A percentile compares a stretch with the other conserved stretches of the same genome.
Evolutionary conservation across 1,140 invertebrate species (phyloP).

Genomic region (Cataglyphis hispanica): DNA sequence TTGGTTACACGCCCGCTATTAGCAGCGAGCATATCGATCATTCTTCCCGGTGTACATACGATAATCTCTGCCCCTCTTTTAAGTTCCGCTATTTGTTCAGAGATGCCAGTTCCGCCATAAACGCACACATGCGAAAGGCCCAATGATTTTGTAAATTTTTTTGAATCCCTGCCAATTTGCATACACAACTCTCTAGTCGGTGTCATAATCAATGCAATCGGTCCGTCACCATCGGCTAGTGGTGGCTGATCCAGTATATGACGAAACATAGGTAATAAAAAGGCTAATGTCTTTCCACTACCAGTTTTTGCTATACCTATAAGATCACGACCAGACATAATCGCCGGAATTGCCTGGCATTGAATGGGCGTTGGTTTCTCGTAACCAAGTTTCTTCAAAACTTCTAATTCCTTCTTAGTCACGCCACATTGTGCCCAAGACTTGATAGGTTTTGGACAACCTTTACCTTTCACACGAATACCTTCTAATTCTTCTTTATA

Average conservation of each 20-base stretch:
- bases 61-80: conserved; percentile 99
- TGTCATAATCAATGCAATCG: conserved; percentile 98
- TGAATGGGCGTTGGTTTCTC: conserved; percentile 99
- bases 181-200: conserved; percentile 99
- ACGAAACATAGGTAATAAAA: conserved; percentile 99
- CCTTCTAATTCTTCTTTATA: conserved; percentile 95
- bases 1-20: conserved; percentile 99
- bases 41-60: conserved; percentile 99
- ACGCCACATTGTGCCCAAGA: conserved; percentile 99
- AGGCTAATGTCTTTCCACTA: conserved; percentile 99
- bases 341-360: conserved; percentile 98
- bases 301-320: conserved; percentile 99
- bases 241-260: conserved; percentile 98
- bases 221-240: conserved; percentile 98
- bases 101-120: conserved; percentile 99
- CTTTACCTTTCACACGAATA: conserved; percentile 94
- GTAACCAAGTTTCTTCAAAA: conserved; percentile 96
- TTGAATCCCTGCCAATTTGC: conserved; percentile 99
- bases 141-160: conserved; percentile 97
- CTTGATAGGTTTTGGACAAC: conserved; percentile 97
- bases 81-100: conserved; percentile 98
- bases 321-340: conserved; percentile 98
- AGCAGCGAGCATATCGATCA: conserved; percentile 99
- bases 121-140: conserved; percentile 97
- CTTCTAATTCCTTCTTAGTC: conserved; percentile 97